Percentiles rank a stretch among this genome's conserved stretches.
phyloP scores from a whole-genome alignment of 2,113 vertebrate species.

The Otolemur garnettii region DNA sequence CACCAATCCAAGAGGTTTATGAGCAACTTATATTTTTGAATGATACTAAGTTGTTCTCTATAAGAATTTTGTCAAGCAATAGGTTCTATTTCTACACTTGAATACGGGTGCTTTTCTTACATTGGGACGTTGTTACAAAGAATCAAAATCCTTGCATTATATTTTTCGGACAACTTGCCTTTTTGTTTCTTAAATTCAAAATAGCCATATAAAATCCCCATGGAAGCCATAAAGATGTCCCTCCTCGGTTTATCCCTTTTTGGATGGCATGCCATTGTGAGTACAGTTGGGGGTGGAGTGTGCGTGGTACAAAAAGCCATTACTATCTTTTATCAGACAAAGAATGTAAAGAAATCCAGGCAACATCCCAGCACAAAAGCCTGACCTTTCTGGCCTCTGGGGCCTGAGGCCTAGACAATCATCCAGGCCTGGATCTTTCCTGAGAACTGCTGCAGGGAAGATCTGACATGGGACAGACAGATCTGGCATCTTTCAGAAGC shows the following conservation, averaged over 20 bases:
- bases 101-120: not conserved
- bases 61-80: not conserved
- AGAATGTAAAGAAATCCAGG: constrained; percentile 90
- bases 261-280: constrained; percentile 84
- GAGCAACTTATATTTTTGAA: not conserved
- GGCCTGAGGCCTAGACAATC: constrained; percentile 84
- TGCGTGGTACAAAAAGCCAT: constrained; percentile 75
- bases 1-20: not conserved
- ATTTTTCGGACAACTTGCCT: constrained; percentile 53
- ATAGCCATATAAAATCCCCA: constrained; percentile 53
- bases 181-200: constrained; percentile 69
- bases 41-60: not conserved
- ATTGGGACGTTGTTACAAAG: not conserved
- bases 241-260: constrained; percentile 59
- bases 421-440: constrained; percentile 80
- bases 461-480: constrained; percentile 81
- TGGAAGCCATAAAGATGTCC: constrained; percentile 60
- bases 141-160: not conserved
- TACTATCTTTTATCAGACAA: constrained; percentile 93
- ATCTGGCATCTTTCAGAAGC: constrained; percentile 75
- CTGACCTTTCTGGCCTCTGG: constrained; percentile 88
- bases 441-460: constrained; percentile 83
- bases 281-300: constrained; percentile 70
- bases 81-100: constrained; percentile 22
- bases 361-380: constrained; percentile 90